Conservation (phyloP, 2,113 vertebrate genomes). For the Tenrec ecaudatus region DNA sequence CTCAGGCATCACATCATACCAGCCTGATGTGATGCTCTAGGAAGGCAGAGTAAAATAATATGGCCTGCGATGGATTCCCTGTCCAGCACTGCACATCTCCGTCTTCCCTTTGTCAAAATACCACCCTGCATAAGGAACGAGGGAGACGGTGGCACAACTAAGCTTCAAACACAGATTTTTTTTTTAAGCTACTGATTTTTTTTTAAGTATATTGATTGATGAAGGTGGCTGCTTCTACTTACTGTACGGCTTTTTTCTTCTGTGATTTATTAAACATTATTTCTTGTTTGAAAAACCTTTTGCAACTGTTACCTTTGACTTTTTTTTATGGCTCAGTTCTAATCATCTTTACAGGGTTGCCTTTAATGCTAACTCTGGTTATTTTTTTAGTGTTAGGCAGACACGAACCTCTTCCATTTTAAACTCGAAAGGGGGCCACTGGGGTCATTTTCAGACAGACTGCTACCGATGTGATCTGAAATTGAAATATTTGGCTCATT, state of each 20-base stretch:
- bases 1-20: background rate
- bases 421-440: background rate
- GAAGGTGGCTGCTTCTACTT: constrained; percentile 36
- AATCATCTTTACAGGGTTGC: constrained; percentile 53
- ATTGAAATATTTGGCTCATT: constrained; percentile 35
- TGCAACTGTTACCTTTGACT: constrained; percentile 66
- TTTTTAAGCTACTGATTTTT: constrained; percentile 24
- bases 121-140: constrained; percentile 15
- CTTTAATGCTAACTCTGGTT: constrained; percentile 43
- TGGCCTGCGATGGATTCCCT: constrained; percentile 56
- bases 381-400: constrained; percentile 36
- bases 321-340: constrained; percentile 54
- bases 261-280: constrained; percentile 64
- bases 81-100: constrained; percentile 66
- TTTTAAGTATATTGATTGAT: constrained; percentile 43
- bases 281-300: constrained; percentile 67
- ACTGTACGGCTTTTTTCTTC: background rate
- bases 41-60: constrained; percentile 58
- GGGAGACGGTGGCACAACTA: constrained; percentile 17
- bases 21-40: background rate
- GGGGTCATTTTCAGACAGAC: constrained; percentile 3
- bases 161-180: constrained; percentile 56
- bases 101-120: constrained; percentile 75
- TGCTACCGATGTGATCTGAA: background rate
- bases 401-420: background rate